phyloP scores from a whole-genome alignment of 2,113 vertebrate genomes.

The Phaethon lepturus region DNA sequence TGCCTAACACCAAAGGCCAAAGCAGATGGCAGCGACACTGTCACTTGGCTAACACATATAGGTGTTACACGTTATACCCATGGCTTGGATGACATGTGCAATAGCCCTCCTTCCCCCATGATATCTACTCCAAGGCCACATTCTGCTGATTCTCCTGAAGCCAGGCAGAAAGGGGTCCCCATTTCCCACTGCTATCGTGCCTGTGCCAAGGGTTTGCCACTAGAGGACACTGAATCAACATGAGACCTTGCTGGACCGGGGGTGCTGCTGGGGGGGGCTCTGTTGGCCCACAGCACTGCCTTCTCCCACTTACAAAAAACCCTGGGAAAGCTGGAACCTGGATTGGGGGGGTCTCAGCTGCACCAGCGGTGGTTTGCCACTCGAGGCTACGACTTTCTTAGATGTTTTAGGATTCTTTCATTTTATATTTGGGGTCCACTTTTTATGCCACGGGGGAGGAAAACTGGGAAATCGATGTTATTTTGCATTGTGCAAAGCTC shows the following conservation, averaged over 20 bases:
- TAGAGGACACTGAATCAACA: constrained; percentile 72
- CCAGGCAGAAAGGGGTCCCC: background rate
- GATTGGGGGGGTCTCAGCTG: background rate
- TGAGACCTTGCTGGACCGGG: background rate
- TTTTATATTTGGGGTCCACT: constrained; percentile 29
- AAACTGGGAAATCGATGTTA: constrained; percentile 58
- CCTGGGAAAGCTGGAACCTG: background rate
- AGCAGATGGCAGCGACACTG: background rate
- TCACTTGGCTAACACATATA: background rate
- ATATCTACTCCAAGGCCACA: background rate
- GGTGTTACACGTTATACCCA: background rate
- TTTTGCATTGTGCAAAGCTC: constrained; percentile 43
- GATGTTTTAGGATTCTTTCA: constrained; percentile 5
- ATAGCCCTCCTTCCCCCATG: background rate
- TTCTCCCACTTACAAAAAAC: background rate
- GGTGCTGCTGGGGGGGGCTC: background rate
- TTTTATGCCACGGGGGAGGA: background rate
- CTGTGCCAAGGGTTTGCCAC: constrained; percentile 27
- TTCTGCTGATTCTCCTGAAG: background rate
- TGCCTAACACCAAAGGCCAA: fast-evolving
- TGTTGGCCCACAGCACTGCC: background rate
- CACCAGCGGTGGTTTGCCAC: background rate
- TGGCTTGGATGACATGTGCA: background rate
- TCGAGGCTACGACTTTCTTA: background rate
- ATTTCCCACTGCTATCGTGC: background rate